These are phyloP conservation scores for Melanotaenia pygmaea DNA, from an alignment of 2,797 vertebrate genomes.

Conservation along the genomic window DNA sequence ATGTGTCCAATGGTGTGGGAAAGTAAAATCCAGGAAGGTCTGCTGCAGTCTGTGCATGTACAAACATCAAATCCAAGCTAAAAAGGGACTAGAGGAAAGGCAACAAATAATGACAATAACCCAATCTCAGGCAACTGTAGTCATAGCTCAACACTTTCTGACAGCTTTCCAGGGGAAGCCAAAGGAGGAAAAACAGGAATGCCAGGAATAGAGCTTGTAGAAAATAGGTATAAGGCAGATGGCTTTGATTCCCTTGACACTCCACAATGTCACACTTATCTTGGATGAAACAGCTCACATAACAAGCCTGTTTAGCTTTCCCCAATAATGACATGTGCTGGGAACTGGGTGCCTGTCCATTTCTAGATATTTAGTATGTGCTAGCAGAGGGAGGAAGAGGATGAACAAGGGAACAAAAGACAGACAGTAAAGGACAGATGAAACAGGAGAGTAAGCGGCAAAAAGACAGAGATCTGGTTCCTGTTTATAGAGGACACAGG, in stretches of 20 bases:
- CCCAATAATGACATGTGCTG: slow-evolving; percentile 35
- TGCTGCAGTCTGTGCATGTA: slow-evolving; percentile 29
- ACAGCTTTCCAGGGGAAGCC: slow-evolving; percentile 70
- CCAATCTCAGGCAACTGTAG: slow-evolving; percentile 36
- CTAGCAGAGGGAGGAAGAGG: slow-evolving; percentile 35
- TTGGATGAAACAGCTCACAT: slow-evolving; percentile 31
- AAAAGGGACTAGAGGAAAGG: slow-evolving; percentile 57
- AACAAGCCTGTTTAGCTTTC: slow-evolving; percentile 40
- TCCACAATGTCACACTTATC: slow-evolving; percentile 43
- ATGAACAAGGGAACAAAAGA: slow-evolving; percentile 39
- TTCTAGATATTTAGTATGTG: slow-evolving; percentile 42
- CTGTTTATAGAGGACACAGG: slow-evolving; percentile 76
- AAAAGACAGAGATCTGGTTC: slow-evolving; percentile 66
- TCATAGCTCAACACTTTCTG: slow-evolving; percentile 58
- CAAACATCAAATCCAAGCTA: slow-evolving; percentile 45
- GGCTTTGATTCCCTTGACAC: slow-evolving; percentile 31
- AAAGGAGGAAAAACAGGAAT: slow-evolving; percentile 68
- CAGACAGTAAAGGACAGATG: slow-evolving; percentile 42
- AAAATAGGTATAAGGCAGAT: slow-evolving; percentile 64
- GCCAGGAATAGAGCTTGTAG: slow-evolving; percentile 69
- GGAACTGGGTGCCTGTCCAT: slow-evolving; percentile 35
- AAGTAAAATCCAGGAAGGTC: slow-evolving; percentile 43
- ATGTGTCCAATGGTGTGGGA: slow-evolving; percentile 46
- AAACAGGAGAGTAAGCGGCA: slow-evolving; percentile 46
- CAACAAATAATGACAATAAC: slow-evolving; percentile 65